These are phyloP conservation scores for Meghimatium bilineatum DNA, from an alignment of 2,888 invertebrate species.

Conservation along the genomic window DNA sequence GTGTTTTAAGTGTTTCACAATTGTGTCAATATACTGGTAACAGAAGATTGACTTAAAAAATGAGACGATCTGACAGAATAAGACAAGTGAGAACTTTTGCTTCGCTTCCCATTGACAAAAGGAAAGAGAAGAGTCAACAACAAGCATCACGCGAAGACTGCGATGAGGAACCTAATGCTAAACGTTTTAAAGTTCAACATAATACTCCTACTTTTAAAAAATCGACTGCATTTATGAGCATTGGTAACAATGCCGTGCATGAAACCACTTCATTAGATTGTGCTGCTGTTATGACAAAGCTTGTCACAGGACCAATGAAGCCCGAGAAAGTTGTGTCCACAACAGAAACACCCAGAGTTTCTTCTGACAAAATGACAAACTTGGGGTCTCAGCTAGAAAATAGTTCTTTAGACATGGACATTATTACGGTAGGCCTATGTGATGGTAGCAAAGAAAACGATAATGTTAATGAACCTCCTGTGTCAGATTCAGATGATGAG, in stretches of 20 bases:
- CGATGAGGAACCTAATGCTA: neutral
- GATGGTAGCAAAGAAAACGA: slow-evolving; percentile 17
- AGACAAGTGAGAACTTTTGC: too few relatives aligned
- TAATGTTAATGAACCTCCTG: neutral
- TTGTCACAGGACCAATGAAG: neutral
- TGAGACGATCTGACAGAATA: too few relatives aligned
- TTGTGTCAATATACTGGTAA: too few relatives aligned
- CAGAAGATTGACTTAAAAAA: too few relatives aligned
- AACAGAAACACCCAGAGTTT: neutral
- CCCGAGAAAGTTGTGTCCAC: neutral
- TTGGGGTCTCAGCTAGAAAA: neutral
- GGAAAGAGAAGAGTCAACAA: too few relatives aligned
- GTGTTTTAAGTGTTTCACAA: too few relatives aligned
- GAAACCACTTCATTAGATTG: too few relatives aligned
- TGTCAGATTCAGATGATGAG: neutral
- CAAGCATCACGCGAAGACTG: too few relatives aligned
- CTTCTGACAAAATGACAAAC: neutral
- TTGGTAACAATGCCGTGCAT: too few relatives aligned
- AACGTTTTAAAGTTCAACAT: neutral
- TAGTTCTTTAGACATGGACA: neutral
- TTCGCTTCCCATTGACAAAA: too few relatives aligned
- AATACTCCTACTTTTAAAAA: neutral
- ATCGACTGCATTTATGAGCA: neutral
- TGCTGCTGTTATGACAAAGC: neutral
- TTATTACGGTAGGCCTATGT: neutral